Evolutionary conservation across 2,797 vertebrate species (phyloP), one percentile per base, ranked within the genome.

Genomic region (Naso thynnoides): DNA sequence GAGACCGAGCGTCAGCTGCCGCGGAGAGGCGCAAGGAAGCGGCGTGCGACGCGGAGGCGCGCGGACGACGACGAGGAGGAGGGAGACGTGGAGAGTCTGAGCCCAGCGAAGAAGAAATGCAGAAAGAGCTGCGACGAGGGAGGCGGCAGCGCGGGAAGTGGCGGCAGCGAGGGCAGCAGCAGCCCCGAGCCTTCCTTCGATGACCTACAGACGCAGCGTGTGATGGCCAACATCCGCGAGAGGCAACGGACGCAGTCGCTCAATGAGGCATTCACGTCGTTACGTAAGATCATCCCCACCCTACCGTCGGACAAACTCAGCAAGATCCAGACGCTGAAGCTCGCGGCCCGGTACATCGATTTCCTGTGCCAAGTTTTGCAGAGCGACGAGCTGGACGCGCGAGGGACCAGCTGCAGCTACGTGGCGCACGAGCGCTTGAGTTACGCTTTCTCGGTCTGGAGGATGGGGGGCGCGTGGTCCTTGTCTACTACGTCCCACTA

Each of bases 371-470:
- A 99, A 89, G 98, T 99, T 75, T 92, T 99, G 82, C 96, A 99
- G 94, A 99, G 96, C 87, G 97, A 99, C 90, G 97, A 98, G 93
- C 93, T 97, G 95, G 97, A 99, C 94, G 96, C 96, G 93, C 96
- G 97, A 91, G 96, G 97, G 91, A 95, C 96, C 93, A 97, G 96
- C 91, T 98, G 97, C 95, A 97, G 96, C 95, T 98, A 98, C 95
- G 96, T 98, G 94, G 98, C 97, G 91, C 97, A 98, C 86, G 97
- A 99, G 88, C 92, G 97, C 74, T 94, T 99, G 88, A 99, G 98
- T 94, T 99, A 99, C 90, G 98, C 98, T 82, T 99, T 99, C 94
- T 99, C 98, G 0, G 97, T 99, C 58, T 98, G 98, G 98, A 97
- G 98, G 93, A 99, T 99, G 98, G 98, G 98, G 88, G 98, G 96